Evolutionary conservation across 1,140 invertebrate genomes (phyloP).

Genomic region (Calliphora vicina): DNA sequence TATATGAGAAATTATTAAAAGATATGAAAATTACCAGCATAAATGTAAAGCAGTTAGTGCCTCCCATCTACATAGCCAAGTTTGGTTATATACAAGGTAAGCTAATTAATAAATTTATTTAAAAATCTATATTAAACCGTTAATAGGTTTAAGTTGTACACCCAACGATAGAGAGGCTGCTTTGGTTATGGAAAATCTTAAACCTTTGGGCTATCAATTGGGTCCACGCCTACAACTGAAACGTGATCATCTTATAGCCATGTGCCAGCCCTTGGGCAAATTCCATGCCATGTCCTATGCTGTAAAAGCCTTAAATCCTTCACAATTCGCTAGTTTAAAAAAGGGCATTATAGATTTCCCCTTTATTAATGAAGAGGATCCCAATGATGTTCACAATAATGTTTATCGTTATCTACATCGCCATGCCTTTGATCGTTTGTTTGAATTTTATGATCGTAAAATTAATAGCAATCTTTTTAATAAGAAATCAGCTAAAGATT

Average conservation of each 20-base stretch:
- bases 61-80: constrained; percentile 48
- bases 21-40: constrained; percentile 14
- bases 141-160: constrained; percentile 45
- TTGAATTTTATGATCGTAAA: constrained; percentile 48
- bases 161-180: constrained; percentile 45
- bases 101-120: too few relatives aligned
- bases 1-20: constrained; percentile 50
- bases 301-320: constrained; percentile 46
- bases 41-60: constrained; percentile 44
- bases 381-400: constrained; percentile 30
- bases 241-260: constrained; percentile 50
- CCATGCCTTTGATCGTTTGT: constrained; percentile 54
- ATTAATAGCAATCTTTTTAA: constrained; percentile 28
- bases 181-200: constrained; percentile 55
- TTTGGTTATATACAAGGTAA: constrained; percentile 51
- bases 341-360: constrained; percentile 44
- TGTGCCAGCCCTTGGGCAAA: constrained; percentile 48
- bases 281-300: constrained; percentile 58
- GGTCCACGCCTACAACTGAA: constrained; percentile 51
- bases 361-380: constrained; percentile 41
- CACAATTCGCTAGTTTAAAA: constrained; percentile 45
- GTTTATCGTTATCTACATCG: constrained; percentile 48
- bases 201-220: constrained; percentile 47
- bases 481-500: constrained; percentile 26
- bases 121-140: too few relatives aligned